Evolutionary conservation across 1,140 invertebrate genomes (phyloP).

Genomic region (Drosophila tropicalis): DNA sequence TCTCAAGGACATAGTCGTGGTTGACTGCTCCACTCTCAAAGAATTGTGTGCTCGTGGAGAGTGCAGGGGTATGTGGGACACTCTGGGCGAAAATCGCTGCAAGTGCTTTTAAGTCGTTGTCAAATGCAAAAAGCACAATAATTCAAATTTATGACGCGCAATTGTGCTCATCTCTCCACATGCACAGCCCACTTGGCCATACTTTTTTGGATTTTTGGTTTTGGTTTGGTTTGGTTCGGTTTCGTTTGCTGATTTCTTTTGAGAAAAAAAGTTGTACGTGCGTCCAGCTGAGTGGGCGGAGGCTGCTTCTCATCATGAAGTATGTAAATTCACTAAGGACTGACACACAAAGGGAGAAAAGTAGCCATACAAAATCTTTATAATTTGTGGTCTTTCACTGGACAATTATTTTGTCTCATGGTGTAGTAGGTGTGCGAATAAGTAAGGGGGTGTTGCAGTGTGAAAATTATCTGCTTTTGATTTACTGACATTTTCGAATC

Average conservation of each 20-base stretch:
- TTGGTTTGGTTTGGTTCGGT: slow-evolving; percentile 4
- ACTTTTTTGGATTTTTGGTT: slow-evolving; percentile 9
- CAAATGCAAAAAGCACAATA: slow-evolving; percentile 80
- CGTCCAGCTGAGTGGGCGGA: slow-evolving; percentile 57
- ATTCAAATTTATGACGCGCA: slow-evolving; percentile 79
- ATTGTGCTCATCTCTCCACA: slow-evolving; percentile 71
- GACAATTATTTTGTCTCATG: slow-evolving; percentile 65
- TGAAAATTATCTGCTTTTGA: slow-evolving; percentile 75
- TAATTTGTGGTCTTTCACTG: slow-evolving; percentile 73
- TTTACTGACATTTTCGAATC: slow-evolving; percentile 59
- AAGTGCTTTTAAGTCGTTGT: slow-evolving; percentile 80
- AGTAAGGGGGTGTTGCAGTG: slow-evolving; percentile 31
- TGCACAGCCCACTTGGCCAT: slow-evolving; percentile 53
- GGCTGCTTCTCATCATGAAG: slow-evolving; percentile 61
- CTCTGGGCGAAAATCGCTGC: slow-evolving; percentile 74
- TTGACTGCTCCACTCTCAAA: slow-evolving; percentile 40
- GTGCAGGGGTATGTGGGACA: slow-evolving; percentile 32
- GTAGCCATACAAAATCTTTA: slow-evolving; percentile 71
- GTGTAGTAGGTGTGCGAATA: slow-evolving; percentile 41
- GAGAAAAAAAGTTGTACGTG: slow-evolving; percentile 70
- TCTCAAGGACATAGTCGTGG: slow-evolving; percentile 76
- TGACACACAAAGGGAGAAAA: slow-evolving; percentile 39
- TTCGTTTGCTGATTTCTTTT: slow-evolving; percentile 31
- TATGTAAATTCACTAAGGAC: slow-evolving; percentile 70
- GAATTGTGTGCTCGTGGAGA: slow-evolving; percentile 18